Percentiles rank a stretch among this genome's conserved stretches.
Evolutionary conservation across 35 echinoderm and acorn worm species (phyloP).

Genomic region (Nesometra sesokonis): DNA sequence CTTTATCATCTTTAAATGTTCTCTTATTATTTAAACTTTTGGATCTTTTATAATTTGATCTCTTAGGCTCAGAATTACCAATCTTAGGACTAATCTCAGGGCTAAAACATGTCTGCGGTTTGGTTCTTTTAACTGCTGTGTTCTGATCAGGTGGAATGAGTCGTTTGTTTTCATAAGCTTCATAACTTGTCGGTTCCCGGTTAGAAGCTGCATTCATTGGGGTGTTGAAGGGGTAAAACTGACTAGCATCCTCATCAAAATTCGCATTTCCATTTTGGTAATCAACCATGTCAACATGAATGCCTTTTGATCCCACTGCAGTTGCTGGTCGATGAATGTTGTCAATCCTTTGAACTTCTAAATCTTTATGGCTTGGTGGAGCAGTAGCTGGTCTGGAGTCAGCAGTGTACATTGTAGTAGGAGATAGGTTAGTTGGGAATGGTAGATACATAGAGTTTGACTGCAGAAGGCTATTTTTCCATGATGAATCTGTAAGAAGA

Average conservation of each 20-base stretch:
- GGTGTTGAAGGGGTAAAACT: neutral
- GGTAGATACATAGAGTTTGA: slow-evolving; percentile 46
- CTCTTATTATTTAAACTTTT: neutral
- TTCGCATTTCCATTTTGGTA: neutral
- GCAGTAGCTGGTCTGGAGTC: slow-evolving; percentile 40
- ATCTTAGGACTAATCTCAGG: neutral
- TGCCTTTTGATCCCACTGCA: neutral
- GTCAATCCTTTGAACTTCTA: slow-evolving; percentile 1
- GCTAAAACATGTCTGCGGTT: neutral
- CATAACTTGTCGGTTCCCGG: neutral
- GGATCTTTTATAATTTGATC: neutral
- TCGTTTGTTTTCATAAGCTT: neutral
- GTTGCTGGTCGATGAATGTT: slow-evolving; percentile 20
- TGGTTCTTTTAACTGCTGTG: neutral
- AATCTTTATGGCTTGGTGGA: neutral
- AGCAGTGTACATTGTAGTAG: neutral
- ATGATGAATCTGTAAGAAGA: neutral
- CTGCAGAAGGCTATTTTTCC: slow-evolving; percentile 4
- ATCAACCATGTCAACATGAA: neutral
- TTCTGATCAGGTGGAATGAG: neutral
- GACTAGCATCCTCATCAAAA: neutral
- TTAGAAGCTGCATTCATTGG: neutral
- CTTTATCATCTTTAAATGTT: neutral
- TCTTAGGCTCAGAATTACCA: neutral
- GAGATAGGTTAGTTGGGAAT: neutral